Conservation (phyloP, 2,797 vertebrate genomes). For the Botia almorhae region DNA sequence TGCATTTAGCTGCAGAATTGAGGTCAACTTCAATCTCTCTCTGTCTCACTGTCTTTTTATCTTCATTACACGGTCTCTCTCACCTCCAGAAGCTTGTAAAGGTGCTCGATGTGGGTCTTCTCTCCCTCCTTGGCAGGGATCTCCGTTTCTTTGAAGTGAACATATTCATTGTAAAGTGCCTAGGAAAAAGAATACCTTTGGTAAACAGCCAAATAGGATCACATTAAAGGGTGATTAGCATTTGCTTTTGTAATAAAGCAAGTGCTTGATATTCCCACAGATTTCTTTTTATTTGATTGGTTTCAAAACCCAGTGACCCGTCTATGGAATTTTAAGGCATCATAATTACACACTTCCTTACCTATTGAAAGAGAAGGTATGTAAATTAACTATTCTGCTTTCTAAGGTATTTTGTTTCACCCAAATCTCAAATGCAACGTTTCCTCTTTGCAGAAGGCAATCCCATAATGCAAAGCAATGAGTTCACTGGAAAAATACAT, state of each 20-base stretch:
- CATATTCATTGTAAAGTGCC: conserved; percentile 99
- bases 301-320: neutral
- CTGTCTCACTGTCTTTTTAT: neutral
- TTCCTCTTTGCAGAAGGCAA: neutral
- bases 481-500: neutral
- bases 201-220: conserved; percentile 15
- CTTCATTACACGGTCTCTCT: conserved; percentile 17
- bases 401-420: neutral
- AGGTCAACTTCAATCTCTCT: conserved; percentile 39
- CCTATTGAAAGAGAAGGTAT: no score
- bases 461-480: neutral
- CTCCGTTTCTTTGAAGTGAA: conserved; percentile 99
- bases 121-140: conserved; percentile 90
- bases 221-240: neutral
- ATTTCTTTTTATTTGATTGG: neutral
- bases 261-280: neutral
- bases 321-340: no score
- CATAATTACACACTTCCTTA: no score
- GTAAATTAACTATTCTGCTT: neutral
- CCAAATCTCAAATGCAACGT: neutral
- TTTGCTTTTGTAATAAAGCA: neutral
- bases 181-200: conserved; percentile 61
- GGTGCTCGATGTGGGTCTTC: conserved; percentile 87
- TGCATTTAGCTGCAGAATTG: conserved; percentile 49
- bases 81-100: conserved; percentile 94